These are phyloP conservation scores for Bovichtus diacanthus DNA, from an alignment of 2,797 vertebrate genomes.

Conservation along the genomic window DNA sequence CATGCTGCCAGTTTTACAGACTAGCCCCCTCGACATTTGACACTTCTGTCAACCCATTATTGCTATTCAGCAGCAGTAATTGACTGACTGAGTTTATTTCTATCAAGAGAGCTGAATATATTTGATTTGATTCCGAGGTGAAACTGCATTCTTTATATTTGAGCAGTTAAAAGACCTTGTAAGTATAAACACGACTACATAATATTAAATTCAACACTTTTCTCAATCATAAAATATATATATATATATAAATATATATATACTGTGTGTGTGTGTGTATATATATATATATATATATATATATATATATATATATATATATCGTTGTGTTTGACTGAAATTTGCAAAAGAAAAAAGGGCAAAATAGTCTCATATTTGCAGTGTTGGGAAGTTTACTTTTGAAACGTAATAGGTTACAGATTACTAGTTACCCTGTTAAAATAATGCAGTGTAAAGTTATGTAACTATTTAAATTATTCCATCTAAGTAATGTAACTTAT, in stretches of 20 bases:
- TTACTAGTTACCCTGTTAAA: too few relatives aligned
- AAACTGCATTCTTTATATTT: background rate
- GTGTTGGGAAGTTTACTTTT: too few relatives aligned
- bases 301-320: too few relatives aligned
- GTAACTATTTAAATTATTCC: too few relatives aligned
- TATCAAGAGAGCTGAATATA: background rate
- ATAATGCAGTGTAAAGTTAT: too few relatives aligned
- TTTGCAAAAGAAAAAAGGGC: background rate
- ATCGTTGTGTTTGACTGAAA: background rate
- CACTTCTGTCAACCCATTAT: background rate
- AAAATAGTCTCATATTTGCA: constrained; percentile 2
- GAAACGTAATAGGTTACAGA: too few relatives aligned
- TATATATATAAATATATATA: too few relatives aligned
- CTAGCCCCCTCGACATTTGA: constrained; percentile 6
- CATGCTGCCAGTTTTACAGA: constrained; percentile 49
- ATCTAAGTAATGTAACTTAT: too few relatives aligned
- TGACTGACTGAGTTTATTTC: constrained; percentile 6
- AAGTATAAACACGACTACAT: background rate
- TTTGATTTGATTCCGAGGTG: background rate
- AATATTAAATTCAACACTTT: background rate
- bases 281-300: too few relatives aligned
- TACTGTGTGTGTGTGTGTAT: too few relatives aligned
- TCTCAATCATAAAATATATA: background rate
- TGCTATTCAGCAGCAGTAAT: constrained; percentile 10
- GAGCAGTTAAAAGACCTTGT: background rate